These are phyloP conservation scores for Seriola dumerili DNA, from an alignment of 2,113 vertebrate genomes.

Conservation along the genomic window DNA sequence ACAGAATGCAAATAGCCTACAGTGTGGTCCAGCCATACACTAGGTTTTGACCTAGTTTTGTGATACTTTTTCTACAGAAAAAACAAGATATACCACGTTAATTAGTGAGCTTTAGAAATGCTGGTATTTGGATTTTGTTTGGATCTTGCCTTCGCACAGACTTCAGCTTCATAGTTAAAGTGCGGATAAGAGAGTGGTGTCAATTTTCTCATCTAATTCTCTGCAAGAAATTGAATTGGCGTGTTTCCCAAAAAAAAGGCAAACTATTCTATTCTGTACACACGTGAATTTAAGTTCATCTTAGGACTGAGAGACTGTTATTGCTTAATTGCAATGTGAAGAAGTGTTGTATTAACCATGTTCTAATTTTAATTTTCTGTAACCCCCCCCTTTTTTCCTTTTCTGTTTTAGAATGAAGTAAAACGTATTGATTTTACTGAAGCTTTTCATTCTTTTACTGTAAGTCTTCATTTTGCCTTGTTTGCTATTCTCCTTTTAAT, in stretches of 20 bases:
- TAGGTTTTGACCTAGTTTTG: no score
- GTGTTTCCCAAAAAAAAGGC: neutral
- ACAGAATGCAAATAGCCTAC: no score
- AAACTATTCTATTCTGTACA: neutral
- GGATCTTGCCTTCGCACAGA: neutral
- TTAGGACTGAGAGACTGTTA: conserved; percentile 35
- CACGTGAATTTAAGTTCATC: neutral
- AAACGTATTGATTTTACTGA: conserved; percentile 90
- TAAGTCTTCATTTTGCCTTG: conserved; percentile 86
- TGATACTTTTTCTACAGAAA: no score
- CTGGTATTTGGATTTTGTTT: neutral
- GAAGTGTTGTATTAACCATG: conserved; percentile 78
- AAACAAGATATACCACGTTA: no score
- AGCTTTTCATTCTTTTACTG: conserved; percentile 90
- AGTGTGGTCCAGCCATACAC: no score
- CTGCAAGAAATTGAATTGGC: neutral
- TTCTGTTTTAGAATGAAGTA: conserved; percentile 88
- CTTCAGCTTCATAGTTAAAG: neutral
- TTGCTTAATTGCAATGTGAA: conserved; percentile 77
- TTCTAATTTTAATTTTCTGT: conserved; percentile 81
- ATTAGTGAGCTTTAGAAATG: neutral
- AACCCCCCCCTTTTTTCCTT: conserved; percentile 77
- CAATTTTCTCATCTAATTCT: neutral
- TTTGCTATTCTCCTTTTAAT: conserved; percentile 79
- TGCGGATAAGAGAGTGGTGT: neutral